Conservation (phyloP, 2,888 invertebrate genomes). For the Pterostichus madidus region DNA sequence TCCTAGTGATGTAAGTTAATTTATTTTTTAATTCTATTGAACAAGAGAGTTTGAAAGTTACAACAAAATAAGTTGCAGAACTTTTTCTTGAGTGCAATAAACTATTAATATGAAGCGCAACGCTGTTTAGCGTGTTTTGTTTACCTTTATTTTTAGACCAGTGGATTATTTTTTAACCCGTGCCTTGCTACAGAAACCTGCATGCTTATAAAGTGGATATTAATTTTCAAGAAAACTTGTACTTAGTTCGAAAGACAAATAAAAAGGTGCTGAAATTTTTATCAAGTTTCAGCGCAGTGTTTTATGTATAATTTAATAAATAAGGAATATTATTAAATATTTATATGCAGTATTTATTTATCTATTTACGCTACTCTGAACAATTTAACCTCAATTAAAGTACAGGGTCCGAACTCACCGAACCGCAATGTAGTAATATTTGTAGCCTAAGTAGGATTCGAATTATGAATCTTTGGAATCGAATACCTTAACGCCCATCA, state of each 20-base stretch:
- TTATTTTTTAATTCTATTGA: background rate
- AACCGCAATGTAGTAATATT: too few relatives aligned
- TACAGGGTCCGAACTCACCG: too few relatives aligned
- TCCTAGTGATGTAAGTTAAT: background rate
- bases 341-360: too few relatives aligned
- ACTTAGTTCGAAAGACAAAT: background rate
- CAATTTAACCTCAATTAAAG: too few relatives aligned
- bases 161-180: too few relatives aligned
- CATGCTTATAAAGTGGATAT: slow-evolving; percentile 1
- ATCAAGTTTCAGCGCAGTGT: background rate
- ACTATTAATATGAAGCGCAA: background rate
- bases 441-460: too few relatives aligned
- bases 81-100: background rate
- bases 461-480: too few relatives aligned
- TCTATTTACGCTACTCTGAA: too few relatives aligned
- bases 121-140: background rate
- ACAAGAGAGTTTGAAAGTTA: background rate
- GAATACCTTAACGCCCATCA: too few relatives aligned
- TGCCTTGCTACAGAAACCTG: background rate
- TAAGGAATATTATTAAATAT: too few relatives aligned
- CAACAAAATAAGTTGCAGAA: background rate
- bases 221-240: slow-evolving; percentile 14
- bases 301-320: too few relatives aligned
- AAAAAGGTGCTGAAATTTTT: slow-evolving; percentile 5
- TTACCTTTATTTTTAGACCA: background rate